Percentiles rank a stretch among this genome's conserved stretches.
Evolutionary conservation across 92 coral and sea anemone species (phyloP).

Genomic region (Siderastrea siderea): DNA sequence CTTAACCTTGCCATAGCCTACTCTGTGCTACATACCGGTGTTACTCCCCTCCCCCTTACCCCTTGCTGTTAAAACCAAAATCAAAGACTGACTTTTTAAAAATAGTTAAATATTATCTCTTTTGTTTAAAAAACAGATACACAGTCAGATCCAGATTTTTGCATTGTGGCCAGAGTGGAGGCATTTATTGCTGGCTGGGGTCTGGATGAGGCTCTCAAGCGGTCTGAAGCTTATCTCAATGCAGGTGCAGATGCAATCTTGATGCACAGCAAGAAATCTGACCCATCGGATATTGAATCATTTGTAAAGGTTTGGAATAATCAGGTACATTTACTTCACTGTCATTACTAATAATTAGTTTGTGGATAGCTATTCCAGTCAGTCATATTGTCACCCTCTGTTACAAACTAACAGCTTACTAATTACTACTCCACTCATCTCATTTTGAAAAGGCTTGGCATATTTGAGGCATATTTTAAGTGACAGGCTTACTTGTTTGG

Average conservation of each 20-base stretch:
- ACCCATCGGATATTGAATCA: conserved; percentile 99
- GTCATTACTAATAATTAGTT: neutral
- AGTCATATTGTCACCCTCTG: neutral
- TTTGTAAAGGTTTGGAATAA: conserved; percentile 99
- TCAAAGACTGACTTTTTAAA: no score
- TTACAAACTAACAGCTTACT: no score
- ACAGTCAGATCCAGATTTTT: conserved; percentile 95
- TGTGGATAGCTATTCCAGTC: no score
- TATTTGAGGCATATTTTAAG: no score
- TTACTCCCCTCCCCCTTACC: no score
- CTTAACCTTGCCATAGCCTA: no score
- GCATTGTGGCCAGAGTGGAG: conserved; percentile 96
- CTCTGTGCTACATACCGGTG: no score
- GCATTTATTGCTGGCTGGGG: conserved; percentile 99
- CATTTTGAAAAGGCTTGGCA: neutral
- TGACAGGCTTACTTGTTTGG: no score
- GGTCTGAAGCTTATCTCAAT: conserved; percentile 98
- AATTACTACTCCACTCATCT: neutral
- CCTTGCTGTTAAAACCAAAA: no score
- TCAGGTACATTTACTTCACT: conserved; percentile 73
- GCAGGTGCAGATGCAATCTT: conserved; percentile 99
- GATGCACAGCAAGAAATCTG: conserved; percentile 99
- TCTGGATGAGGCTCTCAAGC: conserved; percentile 93
- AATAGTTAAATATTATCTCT: no score
- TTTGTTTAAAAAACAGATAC: conserved; percentile 51